These are phyloP conservation scores for Corythoichthys haematopterus DNA, from an alignment of 2,113 vertebrate genomes.

Conservation along the genomic window DNA sequence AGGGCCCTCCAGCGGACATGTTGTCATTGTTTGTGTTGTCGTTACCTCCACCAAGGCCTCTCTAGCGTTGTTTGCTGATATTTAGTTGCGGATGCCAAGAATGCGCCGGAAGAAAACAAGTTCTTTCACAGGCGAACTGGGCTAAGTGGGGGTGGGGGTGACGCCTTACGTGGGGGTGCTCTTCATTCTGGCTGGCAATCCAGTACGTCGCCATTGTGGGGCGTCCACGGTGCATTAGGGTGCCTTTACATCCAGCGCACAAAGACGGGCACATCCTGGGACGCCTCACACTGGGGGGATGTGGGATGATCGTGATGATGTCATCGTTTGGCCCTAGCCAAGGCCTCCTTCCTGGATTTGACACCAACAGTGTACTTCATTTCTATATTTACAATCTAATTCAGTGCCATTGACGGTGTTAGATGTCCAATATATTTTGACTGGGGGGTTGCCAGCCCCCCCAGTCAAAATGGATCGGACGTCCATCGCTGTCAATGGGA, in stretches of 20 bases:
- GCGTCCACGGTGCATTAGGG: constrained; percentile 73
- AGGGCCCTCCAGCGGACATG: constrained; percentile 12
- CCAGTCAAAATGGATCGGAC: too few species aligned
- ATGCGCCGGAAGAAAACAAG: constrained; percentile 74
- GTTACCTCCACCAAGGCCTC: constrained; percentile 41
- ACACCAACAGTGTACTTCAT: neutral
- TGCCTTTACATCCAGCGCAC: constrained; percentile 77
- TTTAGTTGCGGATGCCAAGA: constrained; percentile 62
- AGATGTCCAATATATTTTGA: too few species aligned
- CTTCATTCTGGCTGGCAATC: constrained; percentile 63
- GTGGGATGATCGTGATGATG: constrained; percentile 29
- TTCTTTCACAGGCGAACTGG: constrained; percentile 38
- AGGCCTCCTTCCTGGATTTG: neutral
- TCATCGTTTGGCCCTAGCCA: constrained; percentile 21
- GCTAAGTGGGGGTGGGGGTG: constrained; percentile 32
- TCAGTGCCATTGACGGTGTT: constrained; percentile 8
- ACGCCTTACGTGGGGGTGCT: constrained; percentile 21
- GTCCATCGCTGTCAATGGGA: too few species aligned
- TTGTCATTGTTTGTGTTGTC: constrained; percentile 18
- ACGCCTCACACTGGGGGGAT: constrained; percentile 76
- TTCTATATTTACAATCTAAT: constrained; percentile 57
- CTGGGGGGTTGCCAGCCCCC: too few species aligned
- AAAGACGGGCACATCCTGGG: constrained; percentile 83
- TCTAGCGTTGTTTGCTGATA: constrained; percentile 67
- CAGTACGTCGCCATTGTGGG: constrained; percentile 73